Base-by-base conservation (phyloP, 1,140 invertebrate genomes). In the Cotesia typhae region DNA sequence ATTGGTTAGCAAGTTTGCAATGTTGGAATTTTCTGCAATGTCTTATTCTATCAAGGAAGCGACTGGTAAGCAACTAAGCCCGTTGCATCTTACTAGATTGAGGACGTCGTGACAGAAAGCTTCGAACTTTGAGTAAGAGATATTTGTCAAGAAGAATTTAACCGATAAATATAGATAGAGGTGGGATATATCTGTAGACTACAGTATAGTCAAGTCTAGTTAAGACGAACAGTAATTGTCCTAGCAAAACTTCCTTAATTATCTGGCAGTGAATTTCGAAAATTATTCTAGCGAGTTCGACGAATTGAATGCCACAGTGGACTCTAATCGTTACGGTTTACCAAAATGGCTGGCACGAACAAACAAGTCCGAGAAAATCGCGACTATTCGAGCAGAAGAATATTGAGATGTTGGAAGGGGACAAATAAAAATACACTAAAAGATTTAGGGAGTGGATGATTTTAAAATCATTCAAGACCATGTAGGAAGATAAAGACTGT, bases 211-310 rank as follows among this genome's bases (percentile, higher is more conserved):
- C 28, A 2, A 28, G 28, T 28, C 28, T 28, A 28, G 28, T 28
- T 28, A 51, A 52, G 69, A 61, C 51, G 12, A 52, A 20, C 74
- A 77, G 76, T 83, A 79, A 84, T 82, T 84, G 80, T 84, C 73
- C 80, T 75, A 76, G 67, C 77, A 81, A 85, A 85, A 84, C 82
- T 85, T 85, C 82, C 80, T 84, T 84, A 84, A 85, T 85, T 84
- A 85, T 82, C 80, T 76, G 6, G 60, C 66, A 74, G 77, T 78
- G 41, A 47, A 47, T 47, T 77, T 76, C 60, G 68, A 68, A 74
- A 82, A 83, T 84, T 81, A 83, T 78, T 83, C 77, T 20, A 59
- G 57, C 28, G 71, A 74, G 75, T 81, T 78, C 79, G 75, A 9
- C 5, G 41, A 47, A 47, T 10, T 47, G 7, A 47, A 47, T 7